Base-by-base conservation (phyloP, 2,888 invertebrate species). In the Hydrotaea cyrtoneurina region DNA sequence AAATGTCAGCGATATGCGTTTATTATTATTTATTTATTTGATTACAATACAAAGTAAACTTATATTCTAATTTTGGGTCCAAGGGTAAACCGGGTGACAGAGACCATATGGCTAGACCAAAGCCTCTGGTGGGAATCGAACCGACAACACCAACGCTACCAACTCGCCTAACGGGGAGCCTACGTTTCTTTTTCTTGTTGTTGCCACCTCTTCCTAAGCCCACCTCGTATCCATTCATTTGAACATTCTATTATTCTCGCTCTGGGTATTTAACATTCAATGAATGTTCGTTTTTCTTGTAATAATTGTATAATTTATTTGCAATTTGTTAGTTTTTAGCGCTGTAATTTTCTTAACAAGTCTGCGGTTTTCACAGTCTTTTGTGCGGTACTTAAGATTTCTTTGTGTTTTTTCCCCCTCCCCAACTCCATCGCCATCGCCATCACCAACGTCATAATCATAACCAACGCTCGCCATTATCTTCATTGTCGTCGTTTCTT, bases 221-320 rank as follows among this genome's bases (percentile, higher is more conserved):
- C 11, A 8, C 43, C 23, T 46, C 43, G 21, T 69, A 69, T 26
- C 11, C 31, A 69, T 59, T n/a, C 31, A 69, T 21, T 69, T n/a
- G 15, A 43, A 66, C 19, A 66, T 66, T 66, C 66, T 66, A 43
- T 66, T 66, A 43, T 66, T 39, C 36, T 7, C 23, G 31, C 59
- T 36, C 36, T 53, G 53, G 7, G 36, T 64, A 59, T 39, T 57
- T 74, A 36, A 31, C 71, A 46, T 66, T 10, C 69, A 78, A 59
- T 74, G 74, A 78, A 62, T 74, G 78, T 13, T 31, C n/a, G 50
- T 50, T 36, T 17, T 82, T 80, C 64, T 74, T 73, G 57, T 80
- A 59, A 74, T 74, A 69, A 36, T 31, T 23, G 59, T 17, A 73
- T 64, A 79, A 79, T 64, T 79, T 73, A 79, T 17, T 50, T 39